Percentiles rank a stretch among this genome's conserved stretches.
These are phyloP conservation scores for Pterocles orientalis DNA, from an alignment of 2,113 vertebrate species.

Conservation along the genomic window DNA sequence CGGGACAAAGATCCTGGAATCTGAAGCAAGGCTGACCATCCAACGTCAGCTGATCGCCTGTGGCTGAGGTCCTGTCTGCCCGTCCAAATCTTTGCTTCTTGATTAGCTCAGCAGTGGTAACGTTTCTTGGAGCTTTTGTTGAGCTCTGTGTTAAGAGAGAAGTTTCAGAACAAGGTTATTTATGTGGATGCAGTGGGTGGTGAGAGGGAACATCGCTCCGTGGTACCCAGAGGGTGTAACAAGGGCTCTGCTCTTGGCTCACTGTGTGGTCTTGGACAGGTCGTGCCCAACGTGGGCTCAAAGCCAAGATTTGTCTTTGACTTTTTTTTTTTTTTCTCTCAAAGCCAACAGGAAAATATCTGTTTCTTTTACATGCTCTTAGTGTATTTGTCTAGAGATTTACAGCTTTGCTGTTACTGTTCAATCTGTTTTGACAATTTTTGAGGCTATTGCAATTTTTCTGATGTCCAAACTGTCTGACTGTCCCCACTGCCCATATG, in stretches of 20 bases:
- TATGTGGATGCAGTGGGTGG: background rate
- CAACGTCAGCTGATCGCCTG: background rate
- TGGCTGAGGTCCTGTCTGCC: background rate
- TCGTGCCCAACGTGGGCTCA: background rate
- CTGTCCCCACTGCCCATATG: background rate
- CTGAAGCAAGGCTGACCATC: background rate
- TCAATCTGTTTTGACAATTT: background rate
- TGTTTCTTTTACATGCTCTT: conserved; percentile 1
- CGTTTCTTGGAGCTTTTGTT: background rate
- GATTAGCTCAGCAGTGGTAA: background rate
- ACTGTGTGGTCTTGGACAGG: background rate
- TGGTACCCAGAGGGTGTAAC: background rate
- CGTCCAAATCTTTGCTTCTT: background rate
- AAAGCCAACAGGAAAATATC: conserved; percentile 14
- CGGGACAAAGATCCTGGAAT: background rate
- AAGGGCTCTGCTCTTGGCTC: background rate
- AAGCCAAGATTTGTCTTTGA: background rate
- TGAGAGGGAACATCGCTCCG: background rate
- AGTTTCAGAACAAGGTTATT: background rate
- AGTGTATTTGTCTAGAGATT: conserved; percentile 36
- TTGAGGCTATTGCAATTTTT: background rate
- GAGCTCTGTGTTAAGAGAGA: background rate
- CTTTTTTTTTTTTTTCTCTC: background rate
- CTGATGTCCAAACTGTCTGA: background rate
- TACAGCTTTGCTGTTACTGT: background rate